Evolutionary conservation across 2,113 vertebrate genomes (phyloP), one percentile per base, ranked within the genome.

Genomic region (Crotophaga sulcirostris): DNA sequence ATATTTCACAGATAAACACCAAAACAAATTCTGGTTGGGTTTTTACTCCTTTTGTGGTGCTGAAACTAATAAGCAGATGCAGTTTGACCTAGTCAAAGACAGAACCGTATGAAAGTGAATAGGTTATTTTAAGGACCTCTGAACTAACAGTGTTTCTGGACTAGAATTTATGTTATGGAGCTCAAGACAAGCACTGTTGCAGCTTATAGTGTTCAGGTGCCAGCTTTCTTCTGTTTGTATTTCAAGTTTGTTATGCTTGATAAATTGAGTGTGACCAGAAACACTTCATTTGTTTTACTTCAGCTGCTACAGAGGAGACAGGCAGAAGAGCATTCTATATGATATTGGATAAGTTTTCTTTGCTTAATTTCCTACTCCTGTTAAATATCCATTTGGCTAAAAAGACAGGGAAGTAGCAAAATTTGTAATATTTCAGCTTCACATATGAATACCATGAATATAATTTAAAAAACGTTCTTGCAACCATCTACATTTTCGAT

Each of bases 231-330:
- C 73, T 66, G 58, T 49, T 89, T 63, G 33, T 85, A 74, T 77
- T 88, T 82, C 36, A 64, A 7, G 47, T 86, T 70, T 69, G 62
- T 86, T 94, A 90, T 68, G 72, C 68, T 68, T 95, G 88, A 90
- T 75, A 93, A 93, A 84, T 68, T 81, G 59, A 86, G 44, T 67
- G 55, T 9, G 16, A 88, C 52, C 59, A 90, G 64, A 89, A 90
- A 60, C 52, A 87, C 63, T 87, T 51, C 15, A 66, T 84, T 87
- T 79, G 29, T 79, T 93, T 85, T 74, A 90, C 29, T 91, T 83
- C 45, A 82, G 84, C 55, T 91, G 58, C 54, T 62, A 14, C 67
- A 91, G 29, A 80, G 51, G 18, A 93, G 51, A 83, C 24, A 68
- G 31, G 52, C 16, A 74, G 75, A 88, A 58, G 0, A 68, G 26